Conservation (phyloP, 30 jellyfish, hydroid and myxozoan genomes). For the Aurelia sp. region DNA sequence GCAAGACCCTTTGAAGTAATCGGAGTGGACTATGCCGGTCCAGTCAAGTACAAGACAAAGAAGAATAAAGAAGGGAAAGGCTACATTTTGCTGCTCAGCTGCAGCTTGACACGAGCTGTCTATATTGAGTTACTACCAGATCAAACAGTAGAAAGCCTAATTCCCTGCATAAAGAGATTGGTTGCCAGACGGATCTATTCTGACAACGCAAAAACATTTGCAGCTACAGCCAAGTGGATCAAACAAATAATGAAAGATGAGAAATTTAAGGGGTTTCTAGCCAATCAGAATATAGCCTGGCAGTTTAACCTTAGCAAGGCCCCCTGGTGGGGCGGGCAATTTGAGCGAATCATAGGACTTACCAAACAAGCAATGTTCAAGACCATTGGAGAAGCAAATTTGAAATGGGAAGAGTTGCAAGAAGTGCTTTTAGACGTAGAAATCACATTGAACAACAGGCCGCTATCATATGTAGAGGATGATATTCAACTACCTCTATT, state of each 20-base stretch:
- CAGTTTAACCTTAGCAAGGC: slow-evolving; percentile 73
- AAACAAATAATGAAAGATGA: slow-evolving; percentile 39
- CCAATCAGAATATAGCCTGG: slow-evolving; percentile 30
- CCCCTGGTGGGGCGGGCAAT: too few species aligned
- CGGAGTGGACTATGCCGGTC: slow-evolving; percentile 65
- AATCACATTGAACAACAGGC: too few species aligned
- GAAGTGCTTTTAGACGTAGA: too few species aligned
- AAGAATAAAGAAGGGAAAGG: slow-evolving; percentile 41
- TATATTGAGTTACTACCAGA: slow-evolving; percentile 46
- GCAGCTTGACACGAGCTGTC: slow-evolving; percentile 66
- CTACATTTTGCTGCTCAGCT: slow-evolving; percentile 27
- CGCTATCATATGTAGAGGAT: too few species aligned
- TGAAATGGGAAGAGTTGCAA: too few species aligned
- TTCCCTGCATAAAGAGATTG: slow-evolving; percentile 47
- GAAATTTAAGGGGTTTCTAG: slow-evolving; percentile 7
- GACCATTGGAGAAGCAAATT: too few species aligned
- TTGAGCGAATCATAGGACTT: too few species aligned
- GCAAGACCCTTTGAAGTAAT: slow-evolving; percentile 44
- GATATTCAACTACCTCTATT: too few species aligned
- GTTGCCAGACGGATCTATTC: slow-evolving; percentile 61
- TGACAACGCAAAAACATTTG: slow-evolving; percentile 46
- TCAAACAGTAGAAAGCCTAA: slow-evolving; percentile 42
- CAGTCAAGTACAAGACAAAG: slow-evolving; percentile 37
- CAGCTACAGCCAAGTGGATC: slow-evolving; percentile 56
- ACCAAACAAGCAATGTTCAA: too few species aligned